Base-by-base conservation (phyloP, 2,797 vertebrate species). In the Sebastiscus tertius region DNA sequence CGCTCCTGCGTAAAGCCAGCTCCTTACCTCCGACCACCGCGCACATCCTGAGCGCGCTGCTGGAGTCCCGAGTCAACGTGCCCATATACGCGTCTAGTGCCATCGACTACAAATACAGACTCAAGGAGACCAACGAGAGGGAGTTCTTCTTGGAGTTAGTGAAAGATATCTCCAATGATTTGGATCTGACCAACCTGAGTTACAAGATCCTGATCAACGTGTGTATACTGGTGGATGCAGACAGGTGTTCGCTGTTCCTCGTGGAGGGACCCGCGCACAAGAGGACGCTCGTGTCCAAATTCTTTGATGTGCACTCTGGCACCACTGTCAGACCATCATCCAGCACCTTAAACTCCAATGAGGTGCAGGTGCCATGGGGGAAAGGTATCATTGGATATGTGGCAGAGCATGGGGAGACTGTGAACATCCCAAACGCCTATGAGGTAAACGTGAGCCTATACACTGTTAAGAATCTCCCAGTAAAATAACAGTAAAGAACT, bases 341-440 rank as follows among this genome's bases (percentile, higher is more conserved):
- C 61, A 95, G 92, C 80, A 93, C 93, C n/a, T 49, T 95, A 6
- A 89, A 94, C 89, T 95, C 95, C 27, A 95, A 89, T 64, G 96
- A 97, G 67, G 96, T 96, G 83, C 96, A 96, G 87, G 96, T 97
- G 71, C 94, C 96, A 1, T 97, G 96, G 96, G 96, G 96, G 8
- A 97, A 96, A 81, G 96, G 96, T 3, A 96, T 97, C 55, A 95
- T 97, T 29, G 96, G 96, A 46, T 97, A 96, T 72, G 96, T 96
- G 80, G 96, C 96, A 18, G 96, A 97, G 84, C 96, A 97, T 34
- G 96, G 96, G 39, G 96, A 97, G 86, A 97, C 95, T 5, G 96
- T 97, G 8, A 97, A 96, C 91, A 95, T 95, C 82, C 73, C 95
- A 6, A 95, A 96, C 82, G 96, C 96, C 13, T 96, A 97, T 39